Base-by-base conservation (phyloP, 2,113 vertebrate genomes). In the Alligator mississippiensis region DNA sequence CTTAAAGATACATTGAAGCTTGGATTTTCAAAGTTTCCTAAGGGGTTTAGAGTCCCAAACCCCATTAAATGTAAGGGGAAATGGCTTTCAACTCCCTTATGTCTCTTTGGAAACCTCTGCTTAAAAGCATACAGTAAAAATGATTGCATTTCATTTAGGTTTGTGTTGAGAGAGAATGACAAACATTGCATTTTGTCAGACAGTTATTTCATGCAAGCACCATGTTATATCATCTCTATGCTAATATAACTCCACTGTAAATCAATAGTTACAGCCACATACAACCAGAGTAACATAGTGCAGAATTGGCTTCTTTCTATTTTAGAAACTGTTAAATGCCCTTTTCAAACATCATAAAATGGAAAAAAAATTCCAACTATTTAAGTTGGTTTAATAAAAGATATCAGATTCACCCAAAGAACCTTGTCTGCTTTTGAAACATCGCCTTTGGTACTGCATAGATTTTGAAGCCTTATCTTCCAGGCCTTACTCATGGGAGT, bases 11-110 rank as follows among this genome's bases (percentile, higher is more conserved):
- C 68, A 85, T 70, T 80, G 70, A 61, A 87, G 87, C 87, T 90
- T 63, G 72, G 34, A 16, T 66, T 61, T n/a, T 58, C 82, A 59
- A 62, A 88, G 86, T 75, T 94, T 88, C 92, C 91, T 58, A 0
- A 66, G 89, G 90, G 75, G 2, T 88, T 22, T 88, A 1, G 1
- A 84, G 84, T 9, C 82, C 62, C 64, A 14, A 2, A 61, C 91
- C 89, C 84, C 54, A 70, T 11, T 34, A 13, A 30, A 82, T 25
- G 22, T 77, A 60, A 57, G 57, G 82, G 6, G 89, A 93, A 24
- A 30, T 84, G 8, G 25, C 28, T 87, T 92, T 30, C 90, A 28
- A 58, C 1, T 30, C 27, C 54, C 28, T 11, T 19, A 9, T 2
- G 76, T 47, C 84, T 16, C n/a, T 88, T 66, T 79, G 91, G 34